Evolutionary conservation across 2,113 vertebrate species (phyloP).

Genomic region (Apodemus speciosus): DNA sequence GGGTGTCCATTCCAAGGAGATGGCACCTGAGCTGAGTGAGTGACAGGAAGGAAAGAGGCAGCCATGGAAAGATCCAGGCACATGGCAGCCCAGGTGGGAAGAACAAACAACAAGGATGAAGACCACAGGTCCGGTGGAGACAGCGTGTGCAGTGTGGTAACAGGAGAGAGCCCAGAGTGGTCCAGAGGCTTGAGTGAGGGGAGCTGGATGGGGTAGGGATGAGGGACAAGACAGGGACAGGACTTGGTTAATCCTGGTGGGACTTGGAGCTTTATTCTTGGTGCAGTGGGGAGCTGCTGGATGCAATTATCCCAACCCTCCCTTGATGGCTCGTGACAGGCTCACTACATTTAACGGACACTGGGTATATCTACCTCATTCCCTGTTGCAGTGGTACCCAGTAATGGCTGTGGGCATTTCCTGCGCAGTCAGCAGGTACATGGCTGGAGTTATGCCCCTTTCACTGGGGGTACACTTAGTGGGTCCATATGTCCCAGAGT

Average conservation of each 20-base stretch:
- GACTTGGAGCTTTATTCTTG: neutral
- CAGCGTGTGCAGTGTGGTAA: accelerated
- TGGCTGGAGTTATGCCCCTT: neutral
- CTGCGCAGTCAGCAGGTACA: neutral
- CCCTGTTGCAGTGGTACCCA: neutral
- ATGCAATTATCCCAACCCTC: neutral
- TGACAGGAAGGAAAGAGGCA: neutral
- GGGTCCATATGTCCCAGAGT: neutral
- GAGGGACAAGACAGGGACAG: neutral
- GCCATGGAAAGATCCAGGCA: neutral
- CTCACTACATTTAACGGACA: neutral
- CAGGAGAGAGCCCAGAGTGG: neutral
- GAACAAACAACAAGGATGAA: neutral
- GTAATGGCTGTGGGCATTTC: neutral
- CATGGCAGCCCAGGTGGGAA: neutral
- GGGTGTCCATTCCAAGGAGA: neutral
- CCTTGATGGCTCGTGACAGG: neutral
- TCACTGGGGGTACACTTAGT: neutral
- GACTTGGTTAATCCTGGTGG: neutral
- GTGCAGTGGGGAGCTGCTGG: neutral
- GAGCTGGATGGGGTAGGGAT: neutral
- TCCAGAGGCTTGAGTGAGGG: neutral
- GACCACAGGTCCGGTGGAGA: neutral
- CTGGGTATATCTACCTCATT: neutral
- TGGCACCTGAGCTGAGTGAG: neutral